Percentiles rank a stretch among this genome's conserved stretches.
phyloP scores from a whole-genome alignment of 2,113 vertebrate species.

The Nicator chloris region DNA sequence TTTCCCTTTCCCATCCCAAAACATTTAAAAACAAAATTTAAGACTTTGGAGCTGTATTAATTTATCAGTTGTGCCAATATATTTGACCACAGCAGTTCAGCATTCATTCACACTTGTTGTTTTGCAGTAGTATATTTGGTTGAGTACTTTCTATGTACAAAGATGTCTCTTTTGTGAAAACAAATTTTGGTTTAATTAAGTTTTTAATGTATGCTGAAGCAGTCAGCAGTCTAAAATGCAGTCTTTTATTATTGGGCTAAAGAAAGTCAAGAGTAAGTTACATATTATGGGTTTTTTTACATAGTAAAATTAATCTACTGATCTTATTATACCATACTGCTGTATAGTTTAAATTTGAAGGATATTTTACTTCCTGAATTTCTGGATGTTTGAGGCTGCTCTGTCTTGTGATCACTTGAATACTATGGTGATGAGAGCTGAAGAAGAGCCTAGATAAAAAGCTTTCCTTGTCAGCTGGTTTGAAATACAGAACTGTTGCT shows the following conservation, averaged over 20 bases:
- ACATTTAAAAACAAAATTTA: background rate
- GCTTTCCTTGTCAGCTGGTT: conserved; percentile 30
- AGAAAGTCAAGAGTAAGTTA: background rate
- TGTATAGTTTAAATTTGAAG: conserved; percentile 18
- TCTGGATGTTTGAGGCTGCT: background rate
- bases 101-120: background rate
- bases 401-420: conserved; percentile 7
- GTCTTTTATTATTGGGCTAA: background rate
- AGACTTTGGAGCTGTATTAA: background rate
- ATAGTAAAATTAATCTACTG: background rate
- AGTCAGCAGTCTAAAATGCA: background rate
- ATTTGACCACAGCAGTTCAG: background rate
- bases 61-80: background rate
- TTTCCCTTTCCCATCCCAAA: background rate
- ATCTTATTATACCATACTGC: background rate
- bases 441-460: conserved; percentile 9
- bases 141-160: background rate
- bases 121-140: background rate
- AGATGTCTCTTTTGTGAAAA: background rate
- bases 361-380: conserved; percentile 32
- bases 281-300: background rate
- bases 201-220: background rate
- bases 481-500: conserved; percentile 38
- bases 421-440: conserved; percentile 7
- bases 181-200: background rate